phyloP scores from a whole-genome alignment of 2,888 invertebrate species.

The Dioctria linearis region DNA sequence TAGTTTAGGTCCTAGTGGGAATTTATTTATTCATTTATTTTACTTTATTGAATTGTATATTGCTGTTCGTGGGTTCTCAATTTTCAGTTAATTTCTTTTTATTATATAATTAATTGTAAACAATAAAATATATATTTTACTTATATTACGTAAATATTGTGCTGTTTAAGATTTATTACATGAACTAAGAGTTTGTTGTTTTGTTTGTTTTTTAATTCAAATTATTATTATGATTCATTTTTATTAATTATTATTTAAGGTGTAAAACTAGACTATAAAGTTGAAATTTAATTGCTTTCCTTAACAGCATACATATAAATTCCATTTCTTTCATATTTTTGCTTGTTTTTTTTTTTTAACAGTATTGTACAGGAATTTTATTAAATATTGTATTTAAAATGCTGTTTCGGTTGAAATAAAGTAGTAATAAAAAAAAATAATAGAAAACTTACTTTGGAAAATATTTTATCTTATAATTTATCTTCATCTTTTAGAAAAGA shows the following conservation, averaged over 20 bases:
- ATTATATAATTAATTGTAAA: neutral
- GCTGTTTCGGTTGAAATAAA: too few species aligned
- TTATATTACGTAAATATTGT: neutral
- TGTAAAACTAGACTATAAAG: neutral
- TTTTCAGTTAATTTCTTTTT: neutral
- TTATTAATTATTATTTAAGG: too few species aligned
- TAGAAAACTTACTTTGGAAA: constrained; percentile 5
- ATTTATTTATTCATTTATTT: neutral
- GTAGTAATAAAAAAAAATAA: neutral
- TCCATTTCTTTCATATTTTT: neutral
- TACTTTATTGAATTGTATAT: neutral
- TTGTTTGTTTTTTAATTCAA: too few species aligned
- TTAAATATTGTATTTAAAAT: neutral
- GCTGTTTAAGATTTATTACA: neutral
- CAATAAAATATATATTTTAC: neutral
- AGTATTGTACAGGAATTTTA: neutral
- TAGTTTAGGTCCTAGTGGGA: constrained; percentile 2
- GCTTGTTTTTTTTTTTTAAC: neutral
- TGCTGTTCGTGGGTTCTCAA: too few species aligned
- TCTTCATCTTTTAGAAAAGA: neutral
- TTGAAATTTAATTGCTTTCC: too few species aligned
- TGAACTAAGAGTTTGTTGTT: too few species aligned
- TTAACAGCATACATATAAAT: neutral
- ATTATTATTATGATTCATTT: too few species aligned
- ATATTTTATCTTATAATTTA: neutral